Percentiles rank a stretch among this genome's conserved stretches.
These are phyloP conservation scores for Carettochelys insculpta DNA, from an alignment of 2,113 vertebrate genomes.

Conservation along the genomic window DNA sequence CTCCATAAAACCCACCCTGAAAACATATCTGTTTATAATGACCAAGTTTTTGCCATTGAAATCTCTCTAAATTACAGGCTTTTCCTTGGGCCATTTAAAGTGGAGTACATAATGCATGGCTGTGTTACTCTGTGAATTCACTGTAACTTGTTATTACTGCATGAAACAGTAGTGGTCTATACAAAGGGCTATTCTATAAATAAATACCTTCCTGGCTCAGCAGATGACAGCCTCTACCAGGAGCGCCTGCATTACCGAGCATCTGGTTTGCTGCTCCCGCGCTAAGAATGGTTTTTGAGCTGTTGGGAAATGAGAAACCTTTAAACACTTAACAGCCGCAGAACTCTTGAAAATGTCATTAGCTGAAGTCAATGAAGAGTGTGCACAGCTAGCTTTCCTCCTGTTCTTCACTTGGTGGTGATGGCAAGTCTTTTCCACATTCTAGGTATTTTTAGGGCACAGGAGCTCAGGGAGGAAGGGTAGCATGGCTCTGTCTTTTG, in stretches of 20 bases:
- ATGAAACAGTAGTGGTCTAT: constrained; percentile 71
- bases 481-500: not conserved
- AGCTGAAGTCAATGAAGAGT: constrained; percentile 40
- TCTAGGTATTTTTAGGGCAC: not conserved
- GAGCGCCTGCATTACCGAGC: constrained; percentile 63
- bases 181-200: constrained; percentile 81
- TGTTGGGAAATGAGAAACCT: constrained; percentile 52
- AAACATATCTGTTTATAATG: constrained; percentile 79
- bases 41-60: constrained; percentile 76
- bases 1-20: constrained; percentile 71
- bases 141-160: constrained; percentile 79
- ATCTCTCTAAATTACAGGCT: constrained; percentile 78
- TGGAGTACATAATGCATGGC: constrained; percentile 77
- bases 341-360: constrained; percentile 49
- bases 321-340: constrained; percentile 49
- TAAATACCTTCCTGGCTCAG: constrained; percentile 71
- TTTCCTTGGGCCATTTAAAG: constrained; percentile 74
- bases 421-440: not conserved
- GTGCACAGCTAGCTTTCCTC: constrained; percentile 18
- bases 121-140: constrained; percentile 77
- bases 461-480: not conserved
- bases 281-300: constrained; percentile 15
- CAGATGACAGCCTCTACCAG: constrained; percentile 56
- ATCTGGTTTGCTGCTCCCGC: constrained; percentile 36
- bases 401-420: not conserved